Conservation (phyloP, 92 coral and sea anemone genomes). For the Desmophyllum pertusum region DNA sequence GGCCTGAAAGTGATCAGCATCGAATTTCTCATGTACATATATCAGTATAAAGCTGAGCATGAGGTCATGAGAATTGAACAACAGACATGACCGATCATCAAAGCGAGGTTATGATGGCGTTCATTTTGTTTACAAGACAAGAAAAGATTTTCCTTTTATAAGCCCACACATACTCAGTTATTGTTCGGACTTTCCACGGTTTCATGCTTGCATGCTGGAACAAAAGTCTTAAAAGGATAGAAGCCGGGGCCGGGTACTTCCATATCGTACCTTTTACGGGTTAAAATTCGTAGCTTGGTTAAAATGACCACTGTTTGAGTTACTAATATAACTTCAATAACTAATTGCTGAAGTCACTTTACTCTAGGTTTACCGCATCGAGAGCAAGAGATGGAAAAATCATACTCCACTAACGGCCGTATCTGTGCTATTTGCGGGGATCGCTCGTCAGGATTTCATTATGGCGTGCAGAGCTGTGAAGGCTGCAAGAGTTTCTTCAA, state of each 20-base stretch:
- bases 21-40: background rate
- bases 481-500: slow-evolving; percentile 94
- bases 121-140: too few species aligned
- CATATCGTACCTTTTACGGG: too few species aligned
- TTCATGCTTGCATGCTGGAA: too few species aligned
- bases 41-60: background rate
- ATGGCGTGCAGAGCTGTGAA: slow-evolving; percentile 93
- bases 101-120: background rate
- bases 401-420: slow-evolving; percentile 50
- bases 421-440: slow-evolving; percentile 90
- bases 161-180: too few species aligned
- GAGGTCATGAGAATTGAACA: background rate
- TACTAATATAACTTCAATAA: too few species aligned
- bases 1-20: background rate
- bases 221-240: too few species aligned
- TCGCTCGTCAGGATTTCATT: slow-evolving; percentile 91
- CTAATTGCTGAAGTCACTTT: background rate
- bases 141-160: too few species aligned
- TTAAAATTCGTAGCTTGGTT: too few species aligned
- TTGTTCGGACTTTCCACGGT: too few species aligned
- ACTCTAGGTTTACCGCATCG: too few species aligned
- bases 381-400: slow-evolving; percentile 25
- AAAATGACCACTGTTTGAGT: too few species aligned
- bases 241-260: too few species aligned
- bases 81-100: background rate